Evolutionary conservation across 2,888 invertebrate species (phyloP).

Genomic region (Scotopteryx bipunctaria): DNA sequence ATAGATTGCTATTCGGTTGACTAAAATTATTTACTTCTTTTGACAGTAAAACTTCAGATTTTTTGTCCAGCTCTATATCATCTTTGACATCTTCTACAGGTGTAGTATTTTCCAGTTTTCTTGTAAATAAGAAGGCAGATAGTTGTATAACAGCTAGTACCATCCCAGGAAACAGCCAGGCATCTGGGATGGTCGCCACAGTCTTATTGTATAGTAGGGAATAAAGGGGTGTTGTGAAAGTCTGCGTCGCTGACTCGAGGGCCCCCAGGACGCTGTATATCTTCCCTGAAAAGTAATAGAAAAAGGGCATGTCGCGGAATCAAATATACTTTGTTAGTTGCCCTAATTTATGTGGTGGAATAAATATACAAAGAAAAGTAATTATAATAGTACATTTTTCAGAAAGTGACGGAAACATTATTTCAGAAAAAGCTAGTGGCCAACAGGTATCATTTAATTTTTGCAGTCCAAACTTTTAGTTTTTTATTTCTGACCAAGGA

Average conservation of each 20-base stretch:
- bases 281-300: conserved; percentile 68
- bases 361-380: too few species aligned
- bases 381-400: too few species aligned
- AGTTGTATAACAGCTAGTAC: conserved; percentile 60
- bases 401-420: too few species aligned
- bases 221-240: conserved; percentile 68
- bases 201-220: conserved; percentile 73
- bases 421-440: too few species aligned
- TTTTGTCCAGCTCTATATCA: conserved; percentile 23
- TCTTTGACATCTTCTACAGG: conserved; percentile 26
- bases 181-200: conserved; percentile 64
- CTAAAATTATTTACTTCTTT: conserved; percentile 21
- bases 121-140: conserved; percentile 60
- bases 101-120: conserved; percentile 42
- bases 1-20: conserved; percentile 15
- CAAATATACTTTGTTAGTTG: background rate
- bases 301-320: too few species aligned
- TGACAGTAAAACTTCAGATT: conserved; percentile 2
- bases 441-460: too few species aligned
- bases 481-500: too few species aligned
- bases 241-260: conserved; percentile 74
- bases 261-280: conserved; percentile 78
- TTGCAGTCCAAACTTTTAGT: too few species aligned
- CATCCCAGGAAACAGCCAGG: conserved; percentile 73
- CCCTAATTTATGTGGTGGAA: too few species aligned